phyloP scores from a whole-genome alignment of 2,888 invertebrate genomes.

The Lasiommata megera region DNA sequence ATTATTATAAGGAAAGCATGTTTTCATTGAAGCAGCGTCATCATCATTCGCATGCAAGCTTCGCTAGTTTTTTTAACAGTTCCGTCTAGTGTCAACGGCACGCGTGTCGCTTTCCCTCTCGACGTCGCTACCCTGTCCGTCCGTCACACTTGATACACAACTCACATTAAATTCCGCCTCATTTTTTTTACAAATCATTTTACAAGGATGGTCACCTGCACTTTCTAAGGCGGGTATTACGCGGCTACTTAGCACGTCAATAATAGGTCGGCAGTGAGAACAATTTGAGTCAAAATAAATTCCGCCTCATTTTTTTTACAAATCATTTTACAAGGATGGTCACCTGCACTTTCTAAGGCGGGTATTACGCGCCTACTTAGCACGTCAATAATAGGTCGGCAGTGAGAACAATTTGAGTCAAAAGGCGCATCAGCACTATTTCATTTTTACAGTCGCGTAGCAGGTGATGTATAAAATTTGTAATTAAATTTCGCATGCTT shows the following conservation, averaged over 20 bases:
- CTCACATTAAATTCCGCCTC: constrained; percentile 41
- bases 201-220: constrained; percentile 40
- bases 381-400: constrained; percentile 51
- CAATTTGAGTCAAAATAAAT: constrained; percentile 34
- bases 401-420: constrained; percentile 45
- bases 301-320: constrained; percentile 42
- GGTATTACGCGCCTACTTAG: constrained; percentile 49
- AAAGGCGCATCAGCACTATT: constrained; percentile 53
- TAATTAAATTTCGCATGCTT: constrained; percentile 32
- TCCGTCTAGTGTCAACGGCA: constrained; percentile 72
- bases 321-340: constrained; percentile 28
- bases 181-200: constrained; percentile 37
- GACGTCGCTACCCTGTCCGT: constrained; percentile 40
- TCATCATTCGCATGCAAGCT: constrained; percentile 59
- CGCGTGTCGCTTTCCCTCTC: constrained; percentile 72
- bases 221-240: constrained; percentile 58
- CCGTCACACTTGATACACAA: constrained; percentile 51
- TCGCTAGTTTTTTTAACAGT: constrained; percentile 41
- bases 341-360: constrained; percentile 58
- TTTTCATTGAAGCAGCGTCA: constrained; percentile 29
- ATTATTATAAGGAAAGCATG: constrained; percentile 26
- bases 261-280: constrained; percentile 53
- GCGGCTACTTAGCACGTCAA: constrained; percentile 46
- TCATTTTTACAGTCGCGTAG: constrained; percentile 41
- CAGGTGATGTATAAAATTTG: constrained; percentile 11